Evolutionary conservation across 2,113 vertebrate genomes (phyloP), one percentile per base, ranked within the genome.

Genomic region (Dolichallabes microphthalmus): DNA sequence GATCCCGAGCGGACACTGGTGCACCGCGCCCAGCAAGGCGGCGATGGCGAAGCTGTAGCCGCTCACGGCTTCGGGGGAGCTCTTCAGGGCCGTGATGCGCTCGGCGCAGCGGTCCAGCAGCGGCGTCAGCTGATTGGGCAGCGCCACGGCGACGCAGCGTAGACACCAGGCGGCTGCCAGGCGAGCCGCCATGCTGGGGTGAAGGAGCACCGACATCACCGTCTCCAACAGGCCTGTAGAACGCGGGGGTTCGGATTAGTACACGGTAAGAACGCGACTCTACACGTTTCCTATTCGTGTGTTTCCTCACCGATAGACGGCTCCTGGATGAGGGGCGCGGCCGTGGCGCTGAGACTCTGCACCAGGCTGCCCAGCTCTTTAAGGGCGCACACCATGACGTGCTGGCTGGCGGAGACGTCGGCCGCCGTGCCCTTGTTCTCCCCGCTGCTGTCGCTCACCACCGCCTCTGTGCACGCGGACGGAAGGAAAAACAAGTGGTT

Each of bases 21-120:
- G 96, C 20, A 99, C 97, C 0, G 98, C 97, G 73, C 98, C 98
- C 84, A 99, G 93, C 85, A 99, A 91, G 85, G 98, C 98, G 25
- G 98, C 98, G 96, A 99, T 97, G 5, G 98, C 97, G 91, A 98
- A 99, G 94, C 98, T 99, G 92, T 99, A 99, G 1, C 98, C 98
- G 71, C 97, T 99, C 87, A 99, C 98, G 57, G 98, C 98, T 93
- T 99, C 98, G 0, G 98, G 98, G 0, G 97, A 99, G 22, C 95
- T 98, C 93, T 99, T 99, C 89, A 99, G 92, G 91, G 95, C 98
- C 92, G 98, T 98, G 90, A 99, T 97, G 74, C 97, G 96, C 88
- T 99, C 98, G 0, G 97, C 96, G 63, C 98, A 99, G 82, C 97
- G 95, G 39, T 99, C 98, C 92, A 99, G 92, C 91, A 99, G 95